phyloP scores from a whole-genome alignment of 2,797 vertebrate species.

The Manis javanica region DNA sequence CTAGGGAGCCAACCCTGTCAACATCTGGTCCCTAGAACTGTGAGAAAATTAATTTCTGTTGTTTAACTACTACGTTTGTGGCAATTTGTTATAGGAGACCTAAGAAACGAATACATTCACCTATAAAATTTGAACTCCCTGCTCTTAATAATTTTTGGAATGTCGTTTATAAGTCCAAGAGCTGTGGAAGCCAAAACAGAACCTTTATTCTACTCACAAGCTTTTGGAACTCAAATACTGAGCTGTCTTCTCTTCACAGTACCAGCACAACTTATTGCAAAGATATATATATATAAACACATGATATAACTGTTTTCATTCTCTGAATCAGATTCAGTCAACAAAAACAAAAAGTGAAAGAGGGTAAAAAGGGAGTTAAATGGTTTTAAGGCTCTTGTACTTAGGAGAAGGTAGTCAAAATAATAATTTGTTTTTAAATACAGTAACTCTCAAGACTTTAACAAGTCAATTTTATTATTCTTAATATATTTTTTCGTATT shows the following conservation, averaged over 20 bases:
- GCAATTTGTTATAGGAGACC: neutral
- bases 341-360: slow-evolving; percentile 38
- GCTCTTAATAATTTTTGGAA: neutral
- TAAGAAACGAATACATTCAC: neutral
- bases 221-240: slow-evolving; percentile 30
- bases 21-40: neutral
- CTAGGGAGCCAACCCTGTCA: neutral
- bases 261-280: neutral
- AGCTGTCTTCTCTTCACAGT: neutral
- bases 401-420: slow-evolving; percentile 32
- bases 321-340: neutral
- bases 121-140: neutral
- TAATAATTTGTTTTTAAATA: slow-evolving; percentile 24
- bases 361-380: neutral
- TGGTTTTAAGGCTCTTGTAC: neutral
- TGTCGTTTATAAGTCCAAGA: slow-evolving; percentile 28
- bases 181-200: neutral
- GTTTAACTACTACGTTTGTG: neutral
- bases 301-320: neutral
- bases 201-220: neutral
- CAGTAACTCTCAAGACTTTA: neutral
- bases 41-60: neutral
- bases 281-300: neutral
- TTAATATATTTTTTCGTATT: neutral
- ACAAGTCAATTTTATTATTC: slow-evolving; percentile 9